phyloP scores from a whole-genome alignment of 2,888 invertebrate genomes.

The Tipula helvola region DNA sequence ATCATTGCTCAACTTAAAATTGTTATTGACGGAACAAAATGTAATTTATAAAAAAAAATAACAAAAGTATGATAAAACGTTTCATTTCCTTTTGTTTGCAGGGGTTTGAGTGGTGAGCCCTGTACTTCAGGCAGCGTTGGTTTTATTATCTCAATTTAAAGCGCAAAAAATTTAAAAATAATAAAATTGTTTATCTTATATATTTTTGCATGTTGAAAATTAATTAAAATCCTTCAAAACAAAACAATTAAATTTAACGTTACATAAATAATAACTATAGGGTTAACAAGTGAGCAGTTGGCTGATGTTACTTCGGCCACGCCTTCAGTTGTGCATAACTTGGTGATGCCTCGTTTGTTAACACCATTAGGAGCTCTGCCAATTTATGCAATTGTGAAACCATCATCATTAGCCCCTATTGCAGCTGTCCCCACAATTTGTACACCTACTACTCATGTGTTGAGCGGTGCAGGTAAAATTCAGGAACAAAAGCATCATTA shows the following conservation, averaged over 20 bases:
- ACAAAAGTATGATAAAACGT: neutral
- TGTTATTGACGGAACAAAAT: neutral
- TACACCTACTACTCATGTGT: constrained; percentile 13
- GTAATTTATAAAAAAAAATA: too few species aligned
- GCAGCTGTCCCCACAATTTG: constrained; percentile 14
- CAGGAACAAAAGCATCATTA: neutral
- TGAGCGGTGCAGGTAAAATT: constrained; percentile 20
- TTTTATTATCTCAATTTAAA: neutral
- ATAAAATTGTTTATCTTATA: neutral
- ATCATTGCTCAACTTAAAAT: neutral
- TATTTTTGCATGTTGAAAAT: neutral
- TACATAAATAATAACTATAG: neutral
- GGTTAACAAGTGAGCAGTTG: neutral
- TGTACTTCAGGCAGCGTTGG: neutral
- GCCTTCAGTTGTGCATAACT: constrained; percentile 16
- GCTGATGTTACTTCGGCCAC: neutral
- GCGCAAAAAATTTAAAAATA: neutral
- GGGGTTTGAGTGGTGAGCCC: neutral
- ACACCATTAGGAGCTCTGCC: constrained; percentile 18
- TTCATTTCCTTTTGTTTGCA: neutral
- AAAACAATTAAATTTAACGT: neutral
- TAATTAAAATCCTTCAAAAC: neutral
- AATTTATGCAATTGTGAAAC: constrained; percentile 20
- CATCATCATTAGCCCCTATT: constrained; percentile 18
- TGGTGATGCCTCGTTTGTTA: constrained; percentile 19